Conservation (phyloP, 2,797 vertebrate genomes). For the Malurus leucopterus region DNA sequence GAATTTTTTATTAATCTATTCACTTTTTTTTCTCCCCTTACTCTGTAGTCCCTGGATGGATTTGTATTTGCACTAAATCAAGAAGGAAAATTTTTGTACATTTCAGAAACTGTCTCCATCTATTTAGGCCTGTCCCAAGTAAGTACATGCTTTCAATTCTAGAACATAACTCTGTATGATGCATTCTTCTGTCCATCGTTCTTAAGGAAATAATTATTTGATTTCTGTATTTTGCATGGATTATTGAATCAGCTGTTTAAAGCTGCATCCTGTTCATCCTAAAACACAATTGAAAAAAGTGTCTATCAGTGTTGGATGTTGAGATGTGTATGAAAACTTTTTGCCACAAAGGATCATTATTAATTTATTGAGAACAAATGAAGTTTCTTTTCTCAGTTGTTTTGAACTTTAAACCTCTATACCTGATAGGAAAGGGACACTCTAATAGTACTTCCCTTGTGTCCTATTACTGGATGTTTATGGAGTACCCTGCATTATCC, state of each 20-base stretch:
- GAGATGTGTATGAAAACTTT: slow-evolving; percentile 51
- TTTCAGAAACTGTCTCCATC: slow-evolving; percentile 99
- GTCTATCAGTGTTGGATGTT: background rate
- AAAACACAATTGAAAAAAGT: slow-evolving; percentile 15
- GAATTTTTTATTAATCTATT: slow-evolving; percentile 45
- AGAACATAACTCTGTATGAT: background rate
- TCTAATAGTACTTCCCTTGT: slow-evolving; percentile 77
- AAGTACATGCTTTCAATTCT: slow-evolving; percentile 71
- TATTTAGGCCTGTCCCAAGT: slow-evolving; percentile 99
- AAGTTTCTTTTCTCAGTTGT: slow-evolving; percentile 75
- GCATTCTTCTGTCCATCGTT: background rate
- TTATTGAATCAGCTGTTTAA: slow-evolving; percentile 43
- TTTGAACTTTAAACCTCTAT: slow-evolving; percentile 79
- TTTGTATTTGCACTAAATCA: slow-evolving; percentile 99
- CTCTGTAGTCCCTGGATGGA: slow-evolving; percentile 93
- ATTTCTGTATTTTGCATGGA: slow-evolving; percentile 33
- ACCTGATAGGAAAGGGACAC: slow-evolving; percentile 73
- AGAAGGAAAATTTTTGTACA: slow-evolving; percentile 98
- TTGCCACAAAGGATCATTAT: slow-evolving; percentile 64
- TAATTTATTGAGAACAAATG: slow-evolving; percentile 79
- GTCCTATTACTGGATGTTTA: slow-evolving; percentile 82
- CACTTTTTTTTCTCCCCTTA: slow-evolving; percentile 40
- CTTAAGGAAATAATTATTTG: slow-evolving; percentile 12
- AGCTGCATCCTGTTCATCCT: slow-evolving; percentile 8
- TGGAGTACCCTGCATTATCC: slow-evolving; percentile 72